phyloP scores from a whole-genome alignment of 2,113 vertebrate species.

The Climacteris rufus region DNA sequence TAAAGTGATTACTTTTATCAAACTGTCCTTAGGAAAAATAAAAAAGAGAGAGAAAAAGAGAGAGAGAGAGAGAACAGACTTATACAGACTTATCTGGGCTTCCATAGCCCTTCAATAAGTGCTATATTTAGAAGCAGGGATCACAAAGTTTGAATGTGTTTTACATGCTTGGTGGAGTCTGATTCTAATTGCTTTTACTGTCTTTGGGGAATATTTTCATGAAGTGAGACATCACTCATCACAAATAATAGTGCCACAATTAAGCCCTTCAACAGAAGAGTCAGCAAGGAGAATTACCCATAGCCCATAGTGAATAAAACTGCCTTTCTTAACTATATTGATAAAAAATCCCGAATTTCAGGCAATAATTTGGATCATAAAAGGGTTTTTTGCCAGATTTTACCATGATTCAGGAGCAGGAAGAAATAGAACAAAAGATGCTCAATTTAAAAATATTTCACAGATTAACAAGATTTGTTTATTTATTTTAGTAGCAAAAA shows the following conservation, averaged over 20 bases:
- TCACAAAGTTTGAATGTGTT: background rate
- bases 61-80: background rate
- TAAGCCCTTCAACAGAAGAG: background rate
- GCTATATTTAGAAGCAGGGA: background rate
- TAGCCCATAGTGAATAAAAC: background rate
- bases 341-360: background rate
- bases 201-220: background rate
- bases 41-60: fast-evolving
- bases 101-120: background rate
- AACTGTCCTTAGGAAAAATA: background rate
- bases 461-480: background rate
- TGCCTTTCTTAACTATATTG: background rate
- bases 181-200: background rate
- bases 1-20: constrained; percentile 59
- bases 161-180: background rate
- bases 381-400: background rate
- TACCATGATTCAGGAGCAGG: background rate
- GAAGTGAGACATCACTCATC: background rate
- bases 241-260: background rate
- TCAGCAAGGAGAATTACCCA: background rate
- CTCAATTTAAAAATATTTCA: background rate
- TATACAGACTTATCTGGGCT: background rate
- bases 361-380: background rate
- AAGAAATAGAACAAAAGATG: background rate
- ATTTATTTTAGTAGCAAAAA: background rate